Evolutionary conservation across 2,113 vertebrate genomes (phyloP).

Genomic region (Saguinus imperator): DNA sequence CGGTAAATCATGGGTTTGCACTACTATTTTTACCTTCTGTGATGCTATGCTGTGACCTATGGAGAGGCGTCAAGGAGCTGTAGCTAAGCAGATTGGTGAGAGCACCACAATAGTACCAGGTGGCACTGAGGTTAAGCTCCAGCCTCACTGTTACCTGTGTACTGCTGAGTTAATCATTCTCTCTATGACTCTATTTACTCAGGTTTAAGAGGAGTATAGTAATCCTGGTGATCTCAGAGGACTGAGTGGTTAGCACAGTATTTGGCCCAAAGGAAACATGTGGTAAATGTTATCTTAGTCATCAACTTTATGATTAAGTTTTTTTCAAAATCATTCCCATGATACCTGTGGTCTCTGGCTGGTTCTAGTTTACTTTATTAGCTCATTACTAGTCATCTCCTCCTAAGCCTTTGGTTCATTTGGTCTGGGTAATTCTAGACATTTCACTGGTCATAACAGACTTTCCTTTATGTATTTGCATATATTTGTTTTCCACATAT

Average conservation of each 20-base stretch:
- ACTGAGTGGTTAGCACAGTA: background rate
- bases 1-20: background rate
- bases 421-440: background rate
- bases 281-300: background rate
- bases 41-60: accelerated
- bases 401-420: background rate
- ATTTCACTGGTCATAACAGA: background rate
- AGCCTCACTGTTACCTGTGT: background rate
- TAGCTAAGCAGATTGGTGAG: background rate
- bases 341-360: background rate
- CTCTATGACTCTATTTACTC: background rate
- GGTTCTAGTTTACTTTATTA: background rate
- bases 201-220: background rate
- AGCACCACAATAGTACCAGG: accelerated
- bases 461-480: background rate
- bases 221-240: background rate
- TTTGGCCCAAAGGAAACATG: background rate
- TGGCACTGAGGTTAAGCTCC: background rate
- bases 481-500: background rate
- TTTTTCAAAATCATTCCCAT: background rate
- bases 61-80: no score
- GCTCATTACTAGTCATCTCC: background rate
- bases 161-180: background rate
- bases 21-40: background rate
- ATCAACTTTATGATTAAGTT: background rate